Evolutionary conservation across 2,888 invertebrate species (phyloP), one percentile per base, ranked within the genome.

Genomic region (Protonemura montana): DNA sequence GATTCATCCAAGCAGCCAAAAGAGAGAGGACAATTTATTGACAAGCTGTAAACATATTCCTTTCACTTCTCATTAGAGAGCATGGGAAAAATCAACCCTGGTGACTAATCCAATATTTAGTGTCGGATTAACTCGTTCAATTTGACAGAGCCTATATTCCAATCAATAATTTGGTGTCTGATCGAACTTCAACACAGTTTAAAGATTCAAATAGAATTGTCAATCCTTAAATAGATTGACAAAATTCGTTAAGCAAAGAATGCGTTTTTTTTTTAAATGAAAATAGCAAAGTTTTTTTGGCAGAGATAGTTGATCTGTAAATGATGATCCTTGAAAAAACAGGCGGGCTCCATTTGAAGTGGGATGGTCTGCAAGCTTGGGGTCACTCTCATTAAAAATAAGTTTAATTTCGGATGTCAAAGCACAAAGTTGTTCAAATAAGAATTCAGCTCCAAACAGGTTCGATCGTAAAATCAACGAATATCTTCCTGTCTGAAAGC

Each of bases 341-440:
- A 35, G 35, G 59, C 13, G 59, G 59, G 16, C 21, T 59, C 21
- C 59, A 59, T 21, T 59, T 59, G 59, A 21, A 2, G 59, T 16
- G 59, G 59, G 59, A 2, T 59, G 59, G 59, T 59, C 59, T 7
- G 59, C 59, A 59, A 1, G 13, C 59, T 59, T 59, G 59, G 59
- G 59, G 59, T 59, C 59, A 59, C 59, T 10, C 59, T 59, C 59
- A 59, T 59, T 59, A 81, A 81, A 28, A 81, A 81, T 81, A 81
- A 81, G 81, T 81, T 78, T 78, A 78, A 27, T 78, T 78, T 81
- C 81, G 29, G 30, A 30, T 81, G 81, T 30, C 81, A 81, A 81
- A 27, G n/a, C 29, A 81, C 29, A 59, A 29, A 81, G 29, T n/a
- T 29, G 81, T 81, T 81, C 59, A 13, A 7, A 59, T 59, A 59